Evolutionary conservation across 2,113 vertebrate genomes (phyloP), one percentile per base, ranked within the genome.

Genomic region (Pelvicachromis taeniatus): DNA sequence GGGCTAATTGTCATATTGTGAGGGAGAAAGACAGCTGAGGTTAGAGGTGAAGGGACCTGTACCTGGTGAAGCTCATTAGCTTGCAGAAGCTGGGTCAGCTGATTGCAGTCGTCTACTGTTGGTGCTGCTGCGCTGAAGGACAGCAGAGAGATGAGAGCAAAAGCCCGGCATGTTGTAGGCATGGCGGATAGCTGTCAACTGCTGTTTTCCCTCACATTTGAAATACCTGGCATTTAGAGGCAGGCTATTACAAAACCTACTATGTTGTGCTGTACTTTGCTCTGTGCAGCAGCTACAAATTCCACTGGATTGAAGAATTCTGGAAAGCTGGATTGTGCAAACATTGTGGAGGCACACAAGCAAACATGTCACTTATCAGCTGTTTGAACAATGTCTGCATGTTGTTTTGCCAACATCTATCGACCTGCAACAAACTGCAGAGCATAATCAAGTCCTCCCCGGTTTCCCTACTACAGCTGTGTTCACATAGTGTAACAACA

Each of bases 71-170:
- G 40, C 40, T 70, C 3, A 13, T 45, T 26, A 70, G 65, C 40
- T 45, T 16, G 21, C 13, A 70, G 40, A 70, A 21, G 65, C 21
- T 70, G 65, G 40, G n/a, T 70, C 65, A 70, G 65, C 40, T 70
- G 65, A 42, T 16, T 70, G 65, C 65, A 70, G 65, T 70, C 13
- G 1, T 70, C 65, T 70, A 3, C 65, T 70, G 40, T 26, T 17
- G 40, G 65, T 26, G 65, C 65, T 68, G 63, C 63, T 70, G 21
- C 0, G 5, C 65, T 45, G 40, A 45, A 45, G 40, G 38, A 40
- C 38, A 70, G 65, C 40, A 70, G 65, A 70, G 21, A 45, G 65
- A 70, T 26, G 21, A 70, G 65, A 45, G 40, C 65, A 70, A 70
- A 45, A 45, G 38, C 40, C 38, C 1, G 14, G 13, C 45, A 40